Percentiles rank a stretch among this genome's conserved stretches.
Evolutionary conservation across 2,797 vertebrate species (phyloP).

Genomic region (Sebastolobus altivelis): DNA sequence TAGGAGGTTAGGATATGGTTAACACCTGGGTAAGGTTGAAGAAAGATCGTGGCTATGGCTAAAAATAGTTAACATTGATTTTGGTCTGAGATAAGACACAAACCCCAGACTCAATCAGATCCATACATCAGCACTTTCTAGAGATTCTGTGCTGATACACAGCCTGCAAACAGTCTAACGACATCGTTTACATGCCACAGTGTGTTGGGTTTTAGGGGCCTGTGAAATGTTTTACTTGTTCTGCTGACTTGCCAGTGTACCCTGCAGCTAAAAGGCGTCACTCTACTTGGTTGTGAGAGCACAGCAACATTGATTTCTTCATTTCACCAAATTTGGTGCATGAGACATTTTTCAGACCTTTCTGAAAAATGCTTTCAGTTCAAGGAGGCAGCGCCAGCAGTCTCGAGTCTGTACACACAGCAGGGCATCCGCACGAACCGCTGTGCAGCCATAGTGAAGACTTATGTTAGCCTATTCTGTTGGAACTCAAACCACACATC

Average conservation of each 20-base stretch:
- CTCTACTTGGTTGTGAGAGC: not conserved
- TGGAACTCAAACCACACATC: not conserved
- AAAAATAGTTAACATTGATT: not conserved
- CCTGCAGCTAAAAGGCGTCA: not conserved
- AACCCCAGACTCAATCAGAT: not conserved
- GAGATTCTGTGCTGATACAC: not conserved
- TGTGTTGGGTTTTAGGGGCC: not conserved
- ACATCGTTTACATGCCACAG: not conserved
- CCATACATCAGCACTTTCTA: not conserved
- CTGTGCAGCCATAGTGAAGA: conserved; percentile 16
- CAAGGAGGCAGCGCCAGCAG: conserved; percentile 12
- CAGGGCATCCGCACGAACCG: conserved; percentile 19
- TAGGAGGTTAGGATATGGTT: no score
- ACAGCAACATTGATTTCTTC: not conserved
- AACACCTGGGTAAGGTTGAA: accelerated
- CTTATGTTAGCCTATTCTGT: not conserved
- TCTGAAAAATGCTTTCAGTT: not conserved
- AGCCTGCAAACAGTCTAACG: not conserved
- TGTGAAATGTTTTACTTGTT: not conserved
- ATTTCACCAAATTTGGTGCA: conserved; percentile 3
- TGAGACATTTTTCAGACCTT: not conserved
- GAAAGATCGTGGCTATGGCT: accelerated
- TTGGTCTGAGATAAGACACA: not conserved
- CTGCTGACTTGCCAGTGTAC: not conserved
- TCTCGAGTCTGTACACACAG: conserved; percentile 2